These are phyloP conservation scores for Caranx melampygus DNA, from an alignment of 2,113 vertebrate genomes.

Conservation along the genomic window DNA sequence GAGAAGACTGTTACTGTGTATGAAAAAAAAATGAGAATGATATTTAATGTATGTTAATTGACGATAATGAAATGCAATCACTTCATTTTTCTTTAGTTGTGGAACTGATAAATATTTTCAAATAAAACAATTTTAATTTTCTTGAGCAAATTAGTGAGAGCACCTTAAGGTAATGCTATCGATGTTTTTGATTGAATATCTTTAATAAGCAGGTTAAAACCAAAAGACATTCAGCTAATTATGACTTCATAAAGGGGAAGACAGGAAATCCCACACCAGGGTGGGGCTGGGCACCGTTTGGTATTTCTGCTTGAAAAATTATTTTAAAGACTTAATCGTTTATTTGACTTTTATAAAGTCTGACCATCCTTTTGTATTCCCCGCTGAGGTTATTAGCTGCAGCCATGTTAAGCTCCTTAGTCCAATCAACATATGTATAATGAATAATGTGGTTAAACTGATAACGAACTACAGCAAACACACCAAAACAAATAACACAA, in stretches of 20 bases:
- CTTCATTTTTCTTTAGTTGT: background rate
- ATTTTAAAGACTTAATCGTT: background rate
- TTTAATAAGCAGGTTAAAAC: background rate
- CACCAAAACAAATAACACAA: background rate
- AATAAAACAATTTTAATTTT: background rate
- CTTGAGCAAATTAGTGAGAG: background rate
- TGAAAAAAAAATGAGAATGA: background rate
- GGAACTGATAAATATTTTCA: background rate
- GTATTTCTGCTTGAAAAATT: background rate
- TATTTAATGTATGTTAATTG: background rate
- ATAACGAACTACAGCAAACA: constrained; percentile 1
- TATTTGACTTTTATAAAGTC: background rate
- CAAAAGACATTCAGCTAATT: background rate
- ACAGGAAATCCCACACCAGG: background rate
- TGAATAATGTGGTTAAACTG: background rate
- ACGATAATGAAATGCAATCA: background rate
- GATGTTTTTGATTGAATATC: background rate
- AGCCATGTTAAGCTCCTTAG: background rate
- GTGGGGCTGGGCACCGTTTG: background rate
- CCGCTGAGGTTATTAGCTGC: background rate
- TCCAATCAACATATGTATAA: background rate
- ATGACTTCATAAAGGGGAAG: background rate
- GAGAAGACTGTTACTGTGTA: background rate
- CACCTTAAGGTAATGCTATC: background rate
- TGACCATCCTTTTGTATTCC: background rate